Base-by-base conservation (phyloP, 2,797 vertebrate genomes). In the Danio jaintianensis region DNA sequence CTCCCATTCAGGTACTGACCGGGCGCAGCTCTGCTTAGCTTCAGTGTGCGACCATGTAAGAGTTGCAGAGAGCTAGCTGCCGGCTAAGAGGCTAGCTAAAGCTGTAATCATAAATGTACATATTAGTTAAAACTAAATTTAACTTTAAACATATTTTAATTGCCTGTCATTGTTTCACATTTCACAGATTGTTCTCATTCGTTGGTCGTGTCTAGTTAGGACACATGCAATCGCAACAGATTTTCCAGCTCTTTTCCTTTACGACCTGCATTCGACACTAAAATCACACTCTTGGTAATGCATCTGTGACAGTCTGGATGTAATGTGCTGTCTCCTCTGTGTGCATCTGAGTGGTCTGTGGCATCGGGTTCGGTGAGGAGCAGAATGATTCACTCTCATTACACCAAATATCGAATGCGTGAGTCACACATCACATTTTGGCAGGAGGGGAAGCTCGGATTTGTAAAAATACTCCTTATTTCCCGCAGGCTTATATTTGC, bases 341-440 rank as follows among this genome's bases (percentile, higher is more conserved):
- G 29, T 50, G 56, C 78, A 69, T 53, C 75, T 81, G 80, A 88
- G 82, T 72, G 69, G 80, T 73, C 68, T 53, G 78, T 74, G 74
- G 45, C 58, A 16, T 15, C 0, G 7, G 36, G 50, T 79, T 40
- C 55, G 70, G 48, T 77, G 48, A 62, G 55, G 68, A 74, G 58
- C 18, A 76, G 48, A 47, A 75, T 75, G 66, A 87, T 82, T 82
- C 69, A 82, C 83, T 85, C 80, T 79, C 58, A 85, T 42, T 72
- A 56, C 53, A 72, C 62, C 67, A 78, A 80, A 69, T 85, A 78
- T 58, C 20, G 48, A 75, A 83, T 75, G 53, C 58, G 83, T 74
- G 81, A 86, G 86, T 53, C 70, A 67, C 75, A 64, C 42, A 80
- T 79, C 62, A 82, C 11, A 43, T 64, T 47, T 29, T 52, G 47